Evolutionary conservation across 1,140 invertebrate species (phyloP), one percentile per base, ranked within the genome.

Genomic region (Leptinotarsa lineolata): DNA sequence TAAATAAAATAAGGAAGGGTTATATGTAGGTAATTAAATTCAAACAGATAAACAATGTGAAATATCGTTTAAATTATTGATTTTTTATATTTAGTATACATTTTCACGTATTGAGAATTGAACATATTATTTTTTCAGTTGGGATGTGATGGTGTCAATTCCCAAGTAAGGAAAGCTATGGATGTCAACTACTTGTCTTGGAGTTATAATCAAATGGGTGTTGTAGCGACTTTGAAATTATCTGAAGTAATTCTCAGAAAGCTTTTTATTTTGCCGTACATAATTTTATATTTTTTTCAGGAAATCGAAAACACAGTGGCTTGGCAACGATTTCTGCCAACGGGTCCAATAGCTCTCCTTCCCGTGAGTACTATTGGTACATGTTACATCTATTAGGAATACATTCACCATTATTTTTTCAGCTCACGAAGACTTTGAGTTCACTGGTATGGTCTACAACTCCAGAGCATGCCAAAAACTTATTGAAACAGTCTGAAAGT

Each of bases 281-380:
- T 63, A n/a, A 22, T 63, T 21, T 8, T n/a, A 20, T 63, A 4
- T 22, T 0, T 58, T 71, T 70, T 75, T 74, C 63, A 76, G 78
- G 79, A 76, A 61, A 80, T 75, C 20, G 89, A 92, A 71, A 96
- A 97, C 84, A 88, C 87, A 58, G 93, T 94, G 24, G 97, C 97
- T 0, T 99, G 96, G 96, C 97, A 99, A 84, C 89, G 95, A 74
- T 99, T 98, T 86, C 85, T 98, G 70, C 93, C 95, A 2, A 92
- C 88, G 16, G 97, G 97, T 4, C 95, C 96, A 0, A 89, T 99
- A 58, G 97, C 97, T 15, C 82, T 99, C 30, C 85, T 99, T 48
- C 97, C 97, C 45, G 91, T 94, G 87, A 89, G 87, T 84, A 63
- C 13, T 13, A n/a, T 54, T 13, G 15, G 48, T 54, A 39, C n/a